A percentile compares a stretch with the other conserved stretches of the same genome.
These are phyloP conservation scores for Aptenodytes forsteri DNA, from an alignment of 2,113 vertebrate genomes.

Conservation along the genomic window DNA sequence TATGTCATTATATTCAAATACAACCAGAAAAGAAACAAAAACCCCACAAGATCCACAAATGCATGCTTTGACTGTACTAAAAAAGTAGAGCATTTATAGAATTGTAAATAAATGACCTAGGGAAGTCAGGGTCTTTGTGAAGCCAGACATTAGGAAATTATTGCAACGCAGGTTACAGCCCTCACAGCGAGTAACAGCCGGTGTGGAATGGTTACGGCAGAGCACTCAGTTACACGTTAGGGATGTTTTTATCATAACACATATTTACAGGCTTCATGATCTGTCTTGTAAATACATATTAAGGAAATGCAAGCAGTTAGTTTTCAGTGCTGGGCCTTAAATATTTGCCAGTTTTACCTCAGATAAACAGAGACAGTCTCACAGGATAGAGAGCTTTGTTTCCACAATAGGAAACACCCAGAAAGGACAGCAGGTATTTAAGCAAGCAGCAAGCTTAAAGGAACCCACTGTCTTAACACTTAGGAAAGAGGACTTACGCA, in stretches of 20 bases:
- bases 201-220: constrained; percentile 8
- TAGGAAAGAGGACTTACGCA: neutral
- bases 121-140: neutral
- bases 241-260: constrained; percentile 26
- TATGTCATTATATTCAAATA: neutral
- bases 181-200: constrained; percentile 23
- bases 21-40: neutral
- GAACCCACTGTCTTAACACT: neutral
- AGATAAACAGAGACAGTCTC: neutral
- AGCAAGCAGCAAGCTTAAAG: neutral
- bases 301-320: constrained; percentile 1
- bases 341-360: neutral
- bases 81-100: neutral
- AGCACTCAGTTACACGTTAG: constrained; percentile 23
- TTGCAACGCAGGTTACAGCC: neutral
- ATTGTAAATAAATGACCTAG: constrained; percentile 17
- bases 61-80: neutral
- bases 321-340: neutral
- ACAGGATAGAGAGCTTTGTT: neutral
- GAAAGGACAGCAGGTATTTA: neutral
- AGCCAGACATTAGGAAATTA: constrained; percentile 9
- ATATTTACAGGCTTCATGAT: constrained; percentile 35
- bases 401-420: neutral
- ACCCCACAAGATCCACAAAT: neutral
- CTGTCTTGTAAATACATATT: constrained; percentile 49